These are phyloP conservation scores for Eudyptes chrysolophus DNA, from an alignment of 2,113 vertebrate genomes.

Conservation along the genomic window DNA sequence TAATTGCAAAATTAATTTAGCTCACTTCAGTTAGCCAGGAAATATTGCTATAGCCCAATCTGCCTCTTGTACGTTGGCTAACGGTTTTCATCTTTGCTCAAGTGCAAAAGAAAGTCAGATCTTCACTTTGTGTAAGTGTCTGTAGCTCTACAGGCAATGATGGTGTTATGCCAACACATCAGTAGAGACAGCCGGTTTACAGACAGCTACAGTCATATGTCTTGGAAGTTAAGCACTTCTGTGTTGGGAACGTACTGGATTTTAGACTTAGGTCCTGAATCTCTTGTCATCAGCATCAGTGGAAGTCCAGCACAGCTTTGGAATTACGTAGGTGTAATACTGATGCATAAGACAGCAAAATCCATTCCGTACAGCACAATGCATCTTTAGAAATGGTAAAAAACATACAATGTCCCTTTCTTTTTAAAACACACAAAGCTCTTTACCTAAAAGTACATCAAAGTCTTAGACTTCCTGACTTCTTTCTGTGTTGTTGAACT, in stretches of 20 bases:
- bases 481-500: not conserved
- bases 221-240: not conserved
- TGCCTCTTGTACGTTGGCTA: not conserved
- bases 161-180: not conserved
- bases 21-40: not conserved
- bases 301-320: not conserved
- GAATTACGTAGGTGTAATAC: not conserved
- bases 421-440: constrained; percentile 2
- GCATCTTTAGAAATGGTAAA: not conserved
- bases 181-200: not conserved
- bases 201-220: not conserved
- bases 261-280: not conserved
- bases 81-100: not conserved
- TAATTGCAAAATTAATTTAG: not conserved
- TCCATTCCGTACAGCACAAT: not conserved
- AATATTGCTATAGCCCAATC: not conserved
- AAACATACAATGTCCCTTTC: not conserved
- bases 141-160: not conserved
- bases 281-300: not conserved
- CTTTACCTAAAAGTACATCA: constrained; percentile 13
- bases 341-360: constrained; percentile 7
- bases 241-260: not conserved
- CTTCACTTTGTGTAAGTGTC: not conserved
- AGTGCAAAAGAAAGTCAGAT: not conserved
- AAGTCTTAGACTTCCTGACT: not conserved